phyloP scores from a whole-genome alignment of 2,797 vertebrate species.

The Dromococcyx pavoninus region DNA sequence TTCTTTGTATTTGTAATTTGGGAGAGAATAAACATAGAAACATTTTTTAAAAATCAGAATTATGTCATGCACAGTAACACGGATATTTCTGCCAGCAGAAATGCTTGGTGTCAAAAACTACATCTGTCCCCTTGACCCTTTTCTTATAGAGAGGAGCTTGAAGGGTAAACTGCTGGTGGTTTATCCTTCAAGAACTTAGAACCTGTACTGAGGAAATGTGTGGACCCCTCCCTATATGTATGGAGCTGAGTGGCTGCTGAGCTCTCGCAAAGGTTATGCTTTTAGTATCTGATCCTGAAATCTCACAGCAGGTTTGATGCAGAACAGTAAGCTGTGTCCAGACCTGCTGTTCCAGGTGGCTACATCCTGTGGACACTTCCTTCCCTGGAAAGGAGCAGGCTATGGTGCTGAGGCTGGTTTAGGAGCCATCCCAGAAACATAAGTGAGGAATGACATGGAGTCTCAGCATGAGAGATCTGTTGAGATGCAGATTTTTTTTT shows the following conservation, averaged over 20 bases:
- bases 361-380: background rate
- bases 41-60: background rate
- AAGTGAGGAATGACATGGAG: background rate
- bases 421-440: background rate
- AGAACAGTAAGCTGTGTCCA: background rate
- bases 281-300: background rate
- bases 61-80: background rate
- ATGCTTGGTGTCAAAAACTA: background rate
- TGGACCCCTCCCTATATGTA: accelerated
- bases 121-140: background rate
- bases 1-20: background rate
- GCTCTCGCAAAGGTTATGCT: background rate
- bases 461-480: background rate
- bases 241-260: background rate
- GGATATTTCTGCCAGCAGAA: background rate
- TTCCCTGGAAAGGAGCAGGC: background rate
- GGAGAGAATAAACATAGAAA: background rate
- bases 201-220: background rate
- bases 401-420: background rate
- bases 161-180: background rate
- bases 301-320: background rate
- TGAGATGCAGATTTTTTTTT: background rate
- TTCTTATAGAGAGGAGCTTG: background rate
- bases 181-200: background rate
- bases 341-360: background rate